Conservation (phyloP, 2,888 invertebrate species). For the Brachynemurus nebulosus region DNA sequence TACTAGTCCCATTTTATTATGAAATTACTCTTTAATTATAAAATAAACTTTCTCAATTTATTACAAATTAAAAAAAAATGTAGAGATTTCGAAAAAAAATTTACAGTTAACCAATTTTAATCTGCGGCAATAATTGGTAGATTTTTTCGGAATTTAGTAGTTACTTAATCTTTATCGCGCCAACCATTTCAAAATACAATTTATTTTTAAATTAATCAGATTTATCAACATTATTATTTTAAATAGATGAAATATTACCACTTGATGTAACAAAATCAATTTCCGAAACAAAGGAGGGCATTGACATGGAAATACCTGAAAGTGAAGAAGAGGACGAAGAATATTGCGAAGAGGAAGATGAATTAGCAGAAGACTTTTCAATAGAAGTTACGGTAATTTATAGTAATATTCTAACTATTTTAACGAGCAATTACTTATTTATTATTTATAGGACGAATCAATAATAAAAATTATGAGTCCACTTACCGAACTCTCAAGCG, state of each 20-base stretch:
- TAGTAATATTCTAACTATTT: no score
- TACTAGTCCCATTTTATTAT: no score
- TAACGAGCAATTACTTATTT: no score
- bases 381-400: no score
- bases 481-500: neutral
- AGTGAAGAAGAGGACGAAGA: constrained; percentile 38
- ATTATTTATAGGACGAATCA: constrained; percentile 1
- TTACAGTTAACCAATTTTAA: no score
- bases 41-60: neutral
- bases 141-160: no score
- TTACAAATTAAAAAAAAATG: no score
- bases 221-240: constrained; percentile 7
- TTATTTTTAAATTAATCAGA: no score
- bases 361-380: constrained; percentile 24
- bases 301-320: constrained; percentile 39
- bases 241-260: constrained; percentile 48
- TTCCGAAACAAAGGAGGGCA: constrained; percentile 32
- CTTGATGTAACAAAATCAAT: constrained; percentile 38
- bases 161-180: no score
- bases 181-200: no score
- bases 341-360: constrained; percentile 33
- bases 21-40: neutral
- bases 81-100: no score
- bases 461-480: neutral
- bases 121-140: no score